Conservation (phyloP, 2,797 vertebrate genomes). For the Microctenopoma stevenorrisi region DNA sequence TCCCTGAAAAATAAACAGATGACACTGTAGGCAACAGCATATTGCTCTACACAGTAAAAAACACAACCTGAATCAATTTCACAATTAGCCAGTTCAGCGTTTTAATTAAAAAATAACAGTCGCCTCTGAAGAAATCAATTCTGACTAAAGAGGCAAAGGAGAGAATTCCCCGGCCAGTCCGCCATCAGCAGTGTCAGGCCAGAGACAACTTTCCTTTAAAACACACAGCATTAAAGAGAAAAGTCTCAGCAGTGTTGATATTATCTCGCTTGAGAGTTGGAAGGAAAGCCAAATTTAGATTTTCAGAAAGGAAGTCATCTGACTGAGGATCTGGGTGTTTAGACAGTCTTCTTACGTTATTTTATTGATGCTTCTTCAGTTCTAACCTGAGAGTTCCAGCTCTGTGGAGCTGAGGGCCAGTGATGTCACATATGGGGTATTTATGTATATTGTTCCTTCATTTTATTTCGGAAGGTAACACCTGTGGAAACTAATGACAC, state of each 20-base stretch:
- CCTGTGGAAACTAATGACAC: no score
- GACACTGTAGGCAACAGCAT: slow-evolving; percentile 56
- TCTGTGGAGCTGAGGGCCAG: no score
- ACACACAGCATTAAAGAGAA: slow-evolving; percentile 34
- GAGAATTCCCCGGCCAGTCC: slow-evolving; percentile 65
- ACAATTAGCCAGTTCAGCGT: slow-evolving; percentile 83
- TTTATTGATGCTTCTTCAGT: no score
- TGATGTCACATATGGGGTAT: no score
- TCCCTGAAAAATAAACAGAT: slow-evolving; percentile 69
- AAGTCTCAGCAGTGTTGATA: slow-evolving; percentile 3
- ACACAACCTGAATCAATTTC: slow-evolving; percentile 81
- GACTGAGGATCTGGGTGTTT: not conserved
- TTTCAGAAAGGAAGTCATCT: not conserved
- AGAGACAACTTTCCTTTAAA: slow-evolving; percentile 55
- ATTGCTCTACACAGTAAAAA: slow-evolving; percentile 79
- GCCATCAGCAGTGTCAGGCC: slow-evolving; percentile 61
- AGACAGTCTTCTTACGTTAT: no score
- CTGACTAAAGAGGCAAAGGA: slow-evolving; percentile 70
- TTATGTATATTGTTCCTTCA: no score
- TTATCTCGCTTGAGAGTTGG: slow-evolving; percentile 24
- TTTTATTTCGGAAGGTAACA: no score
- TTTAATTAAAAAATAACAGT: slow-evolving; percentile 85
- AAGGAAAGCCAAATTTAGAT: slow-evolving; percentile 18
- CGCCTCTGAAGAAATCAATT: slow-evolving; percentile 83
- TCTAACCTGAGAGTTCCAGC: no score